Evolutionary conservation across 2,888 invertebrate genomes (phyloP).

Genomic region (Cecidostiba fungosa): DNA sequence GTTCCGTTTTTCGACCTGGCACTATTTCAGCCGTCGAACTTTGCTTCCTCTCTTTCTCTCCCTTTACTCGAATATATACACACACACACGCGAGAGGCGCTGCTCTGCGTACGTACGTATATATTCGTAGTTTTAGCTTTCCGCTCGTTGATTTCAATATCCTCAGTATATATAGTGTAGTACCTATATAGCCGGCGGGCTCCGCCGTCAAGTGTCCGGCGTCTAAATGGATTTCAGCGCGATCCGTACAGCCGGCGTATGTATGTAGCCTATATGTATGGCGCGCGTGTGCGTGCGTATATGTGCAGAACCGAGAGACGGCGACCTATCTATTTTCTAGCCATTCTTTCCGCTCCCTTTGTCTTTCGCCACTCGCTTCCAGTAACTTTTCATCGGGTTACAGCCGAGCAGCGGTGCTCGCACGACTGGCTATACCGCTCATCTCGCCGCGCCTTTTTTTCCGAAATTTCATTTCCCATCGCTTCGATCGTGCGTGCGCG

Average conservation of each 20-base stretch:
- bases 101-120: no score
- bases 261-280: neutral
- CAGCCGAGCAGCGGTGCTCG: neutral
- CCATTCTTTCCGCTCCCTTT: conserved; percentile 37
- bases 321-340: conserved; percentile 4
- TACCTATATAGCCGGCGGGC: neutral
- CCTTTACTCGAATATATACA: neutral
- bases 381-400: conserved; percentile 38
- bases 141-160: conserved; percentile 61
- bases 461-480: conserved; percentile 57
- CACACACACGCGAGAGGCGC: no score
- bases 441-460: conserved; percentile 7
- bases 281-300: neutral
- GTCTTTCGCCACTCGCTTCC: neutral
- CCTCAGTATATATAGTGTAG: neutral
- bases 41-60: neutral
- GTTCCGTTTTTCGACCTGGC: conserved; percentile 34
- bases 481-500: conserved; percentile 34
- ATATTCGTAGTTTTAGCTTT: conserved; percentile 49
- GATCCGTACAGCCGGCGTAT: neutral
- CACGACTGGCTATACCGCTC: neutral
- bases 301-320: neutral
- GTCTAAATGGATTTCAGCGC: conserved; percentile 50
- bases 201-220: conserved; percentile 45
- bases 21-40: conserved; percentile 11